Conservation (phyloP, 2,797 vertebrate species). For the Selene dorsalis region DNA sequence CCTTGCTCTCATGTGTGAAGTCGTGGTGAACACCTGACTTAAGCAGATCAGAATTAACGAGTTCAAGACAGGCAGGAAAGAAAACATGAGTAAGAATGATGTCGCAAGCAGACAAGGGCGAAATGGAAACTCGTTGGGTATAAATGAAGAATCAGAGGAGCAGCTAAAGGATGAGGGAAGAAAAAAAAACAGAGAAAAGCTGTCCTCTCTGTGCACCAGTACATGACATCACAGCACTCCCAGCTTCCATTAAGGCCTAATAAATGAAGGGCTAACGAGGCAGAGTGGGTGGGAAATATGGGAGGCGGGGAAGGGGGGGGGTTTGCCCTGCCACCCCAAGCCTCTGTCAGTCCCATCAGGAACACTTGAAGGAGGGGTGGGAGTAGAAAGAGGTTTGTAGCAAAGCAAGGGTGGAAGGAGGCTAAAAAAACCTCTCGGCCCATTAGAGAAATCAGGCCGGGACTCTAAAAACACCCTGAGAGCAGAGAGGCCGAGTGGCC, state of each 20-base stretch:
- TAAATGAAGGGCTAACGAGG: conserved; percentile 87
- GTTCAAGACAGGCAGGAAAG: conserved; percentile 33
- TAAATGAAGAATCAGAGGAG: conserved; percentile 40
- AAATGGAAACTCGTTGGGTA: conserved; percentile 52
- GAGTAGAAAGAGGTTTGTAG: conserved; percentile 61
- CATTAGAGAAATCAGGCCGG: conserved; percentile 87
- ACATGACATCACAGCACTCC: conserved; percentile 85
- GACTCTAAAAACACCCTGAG: conserved; percentile 87
- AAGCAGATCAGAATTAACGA: conserved; percentile 6
- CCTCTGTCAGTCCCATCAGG: conserved; percentile 81
- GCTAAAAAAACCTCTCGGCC: conserved; percentile 83
- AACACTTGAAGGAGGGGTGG: conserved; percentile 78
- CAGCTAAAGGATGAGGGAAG: conserved; percentile 48
- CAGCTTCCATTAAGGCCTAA: conserved; percentile 86
- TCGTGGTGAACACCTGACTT: conserved; percentile 35
- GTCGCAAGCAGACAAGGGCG: conserved; percentile 16
- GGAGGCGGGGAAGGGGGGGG: conserved; percentile 48
- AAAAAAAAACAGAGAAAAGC: conserved; percentile 59
- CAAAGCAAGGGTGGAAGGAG: conserved; percentile 76
- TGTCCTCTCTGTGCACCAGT: conserved; percentile 76
- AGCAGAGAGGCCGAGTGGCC: conserved; percentile 85
- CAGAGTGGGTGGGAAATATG: conserved; percentile 78
- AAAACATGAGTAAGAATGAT: conserved; percentile 23
- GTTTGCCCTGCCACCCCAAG: conserved; percentile 70
- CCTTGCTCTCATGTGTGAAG: conserved; percentile 25